phyloP scores from a whole-genome alignment of 2,113 vertebrate species.

The Eonycteris spelaea region DNA sequence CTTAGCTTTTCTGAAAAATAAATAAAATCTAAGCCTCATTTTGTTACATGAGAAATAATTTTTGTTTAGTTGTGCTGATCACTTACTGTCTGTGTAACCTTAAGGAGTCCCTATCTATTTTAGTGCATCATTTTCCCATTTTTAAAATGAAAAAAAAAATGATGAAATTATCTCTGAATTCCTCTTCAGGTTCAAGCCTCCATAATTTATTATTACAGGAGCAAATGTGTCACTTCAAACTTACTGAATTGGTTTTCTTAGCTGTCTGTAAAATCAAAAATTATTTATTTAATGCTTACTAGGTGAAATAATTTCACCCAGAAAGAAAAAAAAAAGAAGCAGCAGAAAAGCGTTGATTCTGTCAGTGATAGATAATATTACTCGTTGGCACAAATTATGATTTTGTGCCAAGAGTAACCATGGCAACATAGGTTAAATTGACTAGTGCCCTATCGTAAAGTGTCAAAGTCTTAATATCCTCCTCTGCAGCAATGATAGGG shows the following conservation, averaged over 20 bases:
- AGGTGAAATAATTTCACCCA: not conserved
- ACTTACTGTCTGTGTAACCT: not conserved
- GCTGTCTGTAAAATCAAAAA: not conserved
- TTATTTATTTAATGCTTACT: constrained; percentile 24
- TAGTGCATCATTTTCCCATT: not conserved
- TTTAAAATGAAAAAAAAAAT: not conserved
- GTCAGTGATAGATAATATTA: constrained; percentile 28
- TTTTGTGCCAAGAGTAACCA: constrained; percentile 41
- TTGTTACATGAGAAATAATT: not conserved
- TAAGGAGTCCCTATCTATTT: not conserved
- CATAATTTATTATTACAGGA: not conserved
- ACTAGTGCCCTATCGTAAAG: constrained; percentile 25
- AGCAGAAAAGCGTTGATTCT: constrained; percentile 15
- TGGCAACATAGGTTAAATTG: constrained; percentile 47
- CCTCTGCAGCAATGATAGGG: not conserved
- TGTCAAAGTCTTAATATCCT: constrained; percentile 42
- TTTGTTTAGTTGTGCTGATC: not conserved
- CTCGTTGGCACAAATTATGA: constrained; percentile 29
- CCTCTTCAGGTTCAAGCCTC: not conserved
- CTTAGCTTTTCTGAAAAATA: not conserved
- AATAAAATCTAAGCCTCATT: not conserved
- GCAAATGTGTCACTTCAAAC: not conserved
- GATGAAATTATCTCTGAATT: constrained; percentile 21
- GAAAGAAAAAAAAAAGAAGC: constrained; percentile 25
- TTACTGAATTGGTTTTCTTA: constrained; percentile 26